Conservation (phyloP, 2,888 invertebrate species). For the Tortrix viridana region DNA sequence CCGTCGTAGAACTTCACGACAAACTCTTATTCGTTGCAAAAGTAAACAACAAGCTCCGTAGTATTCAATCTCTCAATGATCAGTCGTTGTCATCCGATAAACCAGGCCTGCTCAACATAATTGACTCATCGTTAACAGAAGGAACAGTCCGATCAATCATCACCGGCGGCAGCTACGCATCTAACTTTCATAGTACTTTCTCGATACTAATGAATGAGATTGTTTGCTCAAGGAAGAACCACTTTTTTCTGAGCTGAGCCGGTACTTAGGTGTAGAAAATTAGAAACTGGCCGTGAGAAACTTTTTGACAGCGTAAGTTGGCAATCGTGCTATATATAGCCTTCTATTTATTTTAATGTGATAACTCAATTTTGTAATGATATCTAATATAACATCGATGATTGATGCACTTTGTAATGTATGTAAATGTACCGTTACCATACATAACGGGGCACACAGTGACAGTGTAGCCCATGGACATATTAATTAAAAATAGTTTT, state of each 20-base stretch:
- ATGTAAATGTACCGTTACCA: too few relatives aligned
- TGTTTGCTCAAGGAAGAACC: constrained; percentile 50
- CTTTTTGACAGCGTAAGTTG: constrained; percentile 25
- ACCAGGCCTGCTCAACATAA: constrained; percentile 43
- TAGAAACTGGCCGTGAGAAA: constrained; percentile 34
- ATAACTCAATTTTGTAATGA: background rate
- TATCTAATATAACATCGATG: background rate
- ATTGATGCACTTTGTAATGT: too few relatives aligned
- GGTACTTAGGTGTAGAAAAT: constrained; percentile 34
- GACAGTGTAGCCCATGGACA: background rate
- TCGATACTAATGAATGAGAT: constrained; percentile 57
- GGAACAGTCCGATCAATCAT: constrained; percentile 62
- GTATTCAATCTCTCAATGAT: constrained; percentile 4
- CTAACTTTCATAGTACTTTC: constrained; percentile 63
- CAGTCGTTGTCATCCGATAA: constrained; percentile 18
- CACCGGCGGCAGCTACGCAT: constrained; percentile 46
- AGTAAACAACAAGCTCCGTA: background rate
- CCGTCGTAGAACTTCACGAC: too few relatives aligned
- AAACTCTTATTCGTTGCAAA: too few relatives aligned
- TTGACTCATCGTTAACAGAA: constrained; percentile 53
- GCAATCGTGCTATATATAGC: constrained; percentile 1
- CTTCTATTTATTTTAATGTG: background rate
- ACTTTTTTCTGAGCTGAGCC: constrained; percentile 40
- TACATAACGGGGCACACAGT: too few relatives aligned
- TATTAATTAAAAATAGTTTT: background rate